phyloP scores from a whole-genome alignment of 2,888 invertebrate genomes.

The Pegoplata infirma region DNA sequence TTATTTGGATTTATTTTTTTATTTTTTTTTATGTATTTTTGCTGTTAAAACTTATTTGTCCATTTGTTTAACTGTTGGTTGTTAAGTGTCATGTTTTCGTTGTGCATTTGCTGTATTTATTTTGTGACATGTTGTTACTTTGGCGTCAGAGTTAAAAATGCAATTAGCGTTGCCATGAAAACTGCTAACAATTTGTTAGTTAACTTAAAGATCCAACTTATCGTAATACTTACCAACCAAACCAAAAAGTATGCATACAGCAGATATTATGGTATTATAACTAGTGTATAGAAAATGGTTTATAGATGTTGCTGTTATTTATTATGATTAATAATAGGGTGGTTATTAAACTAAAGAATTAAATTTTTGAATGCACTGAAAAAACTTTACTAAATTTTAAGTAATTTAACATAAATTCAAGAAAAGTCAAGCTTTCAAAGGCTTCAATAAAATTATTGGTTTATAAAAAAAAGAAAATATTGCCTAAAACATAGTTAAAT shows the following conservation, averaged over 20 bases:
- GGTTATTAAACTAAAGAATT: too few species aligned
- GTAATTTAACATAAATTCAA: too few species aligned
- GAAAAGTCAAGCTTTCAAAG: too few species aligned
- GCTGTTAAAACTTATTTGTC: slow-evolving; percentile 59
- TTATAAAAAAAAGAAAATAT: too few species aligned
- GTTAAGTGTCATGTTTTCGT: slow-evolving; percentile 63
- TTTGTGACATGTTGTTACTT: slow-evolving; percentile 63
- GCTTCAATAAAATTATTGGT: too few species aligned
- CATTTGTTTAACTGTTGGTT: slow-evolving; percentile 62
- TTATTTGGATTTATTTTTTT: slow-evolving; percentile 44
- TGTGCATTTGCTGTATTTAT: slow-evolving; percentile 61
- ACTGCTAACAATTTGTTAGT: slow-evolving; percentile 62
- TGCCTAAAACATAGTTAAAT: too few species aligned
- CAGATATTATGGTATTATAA: not conserved
- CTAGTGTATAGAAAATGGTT: not conserved
- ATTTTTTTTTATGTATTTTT: slow-evolving; percentile 29
- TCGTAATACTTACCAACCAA: too few species aligned
- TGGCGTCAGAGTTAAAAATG: slow-evolving; percentile 63
- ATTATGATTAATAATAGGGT: not conserved
- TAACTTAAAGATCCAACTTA: slow-evolving; percentile 59
- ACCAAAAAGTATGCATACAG: too few species aligned
- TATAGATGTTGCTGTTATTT: not conserved
- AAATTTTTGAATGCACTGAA: too few species aligned
- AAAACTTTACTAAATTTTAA: too few species aligned
- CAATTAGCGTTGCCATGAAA: slow-evolving; percentile 63